Percentiles rank a stretch among this genome's conserved stretches.
Evolutionary conservation across 2,113 vertebrate species (phyloP).

Genomic region (Proterorhinus semilunaris): DNA sequence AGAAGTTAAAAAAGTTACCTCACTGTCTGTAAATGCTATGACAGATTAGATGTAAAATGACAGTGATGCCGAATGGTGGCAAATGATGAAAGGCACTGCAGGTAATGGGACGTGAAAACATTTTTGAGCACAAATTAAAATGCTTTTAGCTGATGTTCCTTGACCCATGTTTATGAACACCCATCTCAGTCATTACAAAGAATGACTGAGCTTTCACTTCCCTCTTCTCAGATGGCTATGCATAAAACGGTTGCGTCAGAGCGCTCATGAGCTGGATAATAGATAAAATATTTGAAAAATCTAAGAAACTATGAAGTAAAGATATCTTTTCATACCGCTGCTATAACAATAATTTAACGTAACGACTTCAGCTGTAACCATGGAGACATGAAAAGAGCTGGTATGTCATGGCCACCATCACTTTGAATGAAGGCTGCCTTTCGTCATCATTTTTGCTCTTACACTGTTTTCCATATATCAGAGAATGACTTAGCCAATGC

Average conservation of each 20-base stretch:
- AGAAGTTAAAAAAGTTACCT: too few relatives aligned
- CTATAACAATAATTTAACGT: background rate
- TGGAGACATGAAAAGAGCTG: background rate
- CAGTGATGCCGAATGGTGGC: background rate
- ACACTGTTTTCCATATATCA: too few relatives aligned
- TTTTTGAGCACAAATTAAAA: constrained; percentile 3
- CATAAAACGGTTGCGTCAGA: background rate
- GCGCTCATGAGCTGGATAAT: background rate
- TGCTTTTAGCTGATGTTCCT: constrained; percentile 2
- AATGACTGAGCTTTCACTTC: background rate
- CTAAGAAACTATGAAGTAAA: background rate
- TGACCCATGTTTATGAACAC: background rate
- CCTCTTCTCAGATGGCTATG: background rate
- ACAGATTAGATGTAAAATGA: background rate
- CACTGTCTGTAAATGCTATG: background rate
- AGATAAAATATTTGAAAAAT: background rate
- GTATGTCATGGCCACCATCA: background rate
- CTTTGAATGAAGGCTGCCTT: background rate
- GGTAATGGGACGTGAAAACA: background rate
- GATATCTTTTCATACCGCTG: background rate
- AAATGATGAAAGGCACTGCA: background rate
- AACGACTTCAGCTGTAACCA: background rate
- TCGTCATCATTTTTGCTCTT: too few relatives aligned
- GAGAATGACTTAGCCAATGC: too few relatives aligned
- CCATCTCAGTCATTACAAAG: background rate